Conservation (phyloP, 2,113 vertebrate genomes). For the Danionella cerebrum region DNA sequence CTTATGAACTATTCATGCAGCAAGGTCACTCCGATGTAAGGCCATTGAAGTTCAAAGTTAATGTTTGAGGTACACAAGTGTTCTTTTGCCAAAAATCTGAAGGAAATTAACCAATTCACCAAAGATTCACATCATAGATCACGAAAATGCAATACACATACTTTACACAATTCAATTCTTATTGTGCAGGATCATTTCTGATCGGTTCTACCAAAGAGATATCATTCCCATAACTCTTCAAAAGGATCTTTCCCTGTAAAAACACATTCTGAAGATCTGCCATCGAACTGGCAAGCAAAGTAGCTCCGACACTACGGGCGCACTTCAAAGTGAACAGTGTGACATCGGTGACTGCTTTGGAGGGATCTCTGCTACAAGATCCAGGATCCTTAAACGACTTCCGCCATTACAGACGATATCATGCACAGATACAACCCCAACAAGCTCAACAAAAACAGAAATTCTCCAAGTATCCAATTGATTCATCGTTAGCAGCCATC, state of each 20-base stretch:
- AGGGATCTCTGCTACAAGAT: constrained; percentile 8
- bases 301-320: background rate
- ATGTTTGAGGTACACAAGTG: constrained; percentile 82
- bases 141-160: constrained; percentile 33
- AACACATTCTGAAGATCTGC: constrained; percentile 17
- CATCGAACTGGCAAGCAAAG: background rate
- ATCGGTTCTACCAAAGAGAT: background rate
- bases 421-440: too few species aligned
- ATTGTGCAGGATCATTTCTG: constrained; percentile 12
- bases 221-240: background rate
- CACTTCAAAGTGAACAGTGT: too few species aligned
- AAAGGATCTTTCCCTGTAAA: background rate
- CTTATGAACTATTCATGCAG: constrained; percentile 44
- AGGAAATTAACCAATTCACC: constrained; percentile 17
- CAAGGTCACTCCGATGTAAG: constrained; percentile 74
- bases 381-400: too few species aligned
- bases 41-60: constrained; percentile 70
- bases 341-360: too few species aligned
- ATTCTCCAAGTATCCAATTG: background rate
- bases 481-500: background rate
- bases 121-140: constrained; percentile 59
- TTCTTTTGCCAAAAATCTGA: constrained; percentile 39
- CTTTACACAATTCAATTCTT: constrained; percentile 9
- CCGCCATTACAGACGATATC: too few species aligned
- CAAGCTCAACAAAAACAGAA: background rate